Evolutionary conservation across 2,113 vertebrate genomes (phyloP), one percentile per base, ranked within the genome.

Genomic region (Scophthalmus maximus): DNA sequence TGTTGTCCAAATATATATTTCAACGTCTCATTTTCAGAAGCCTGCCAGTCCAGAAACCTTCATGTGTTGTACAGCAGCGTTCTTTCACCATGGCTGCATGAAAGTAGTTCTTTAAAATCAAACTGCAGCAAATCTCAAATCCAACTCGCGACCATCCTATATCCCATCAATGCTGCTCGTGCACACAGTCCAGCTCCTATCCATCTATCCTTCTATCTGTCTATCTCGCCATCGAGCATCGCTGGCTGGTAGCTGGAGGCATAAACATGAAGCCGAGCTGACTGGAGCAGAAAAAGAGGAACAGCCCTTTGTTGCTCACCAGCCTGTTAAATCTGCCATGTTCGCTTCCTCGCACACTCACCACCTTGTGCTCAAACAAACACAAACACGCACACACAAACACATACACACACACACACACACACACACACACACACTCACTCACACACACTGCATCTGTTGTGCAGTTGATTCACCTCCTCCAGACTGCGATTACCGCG

Each of bases 281-380:
- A 76, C 46, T 60, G 40, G 11, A 56, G 61, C 18, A 67, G 56
- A 38, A 61, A 25, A 65, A 61, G 26, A 36, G 22, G 25, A 83
- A 57, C 50, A 36, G 50, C 59, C 78, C 67, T 72, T 47, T 75
- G 59, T 76, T 86, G 73, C 56, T 76, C 64, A 68, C 50, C 32
- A 55, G 60, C 55, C 79, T 62, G 79, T 84, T 86, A 83, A 85
- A 82, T 86, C 79, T 83, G 70, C 77, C 82, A 76, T 76, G 82
- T 83, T 84, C 46, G 49, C 66, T 78, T 83, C 67, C 83, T 76
- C 57, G 62, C 66, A 65, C 64, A 23, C 52, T 68, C 64, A 56
- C 59, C 49, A 36, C 58, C 61, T 29, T 40, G 2, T 17, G 22
- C 44, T 58, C 59, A 65, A 55, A 79, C 73, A 65, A 64, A 79